Conservation (phyloP, 2,113 vertebrate genomes). For the Lagenorhynchus albirostris region DNA sequence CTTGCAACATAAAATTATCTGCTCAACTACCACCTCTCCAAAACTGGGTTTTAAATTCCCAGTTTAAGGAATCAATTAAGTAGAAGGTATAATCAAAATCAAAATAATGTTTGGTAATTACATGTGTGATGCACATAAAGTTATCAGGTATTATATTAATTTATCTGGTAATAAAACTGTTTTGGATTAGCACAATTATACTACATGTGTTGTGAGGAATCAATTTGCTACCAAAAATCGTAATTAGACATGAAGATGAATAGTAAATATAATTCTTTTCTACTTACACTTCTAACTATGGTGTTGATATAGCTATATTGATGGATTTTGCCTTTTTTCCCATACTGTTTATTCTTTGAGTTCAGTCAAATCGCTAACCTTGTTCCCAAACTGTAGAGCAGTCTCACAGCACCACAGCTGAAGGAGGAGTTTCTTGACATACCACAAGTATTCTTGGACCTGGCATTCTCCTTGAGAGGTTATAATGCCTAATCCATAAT, state of each 20-base stretch:
- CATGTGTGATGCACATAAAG: slow-evolving; percentile 16
- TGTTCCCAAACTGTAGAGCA: not conserved
- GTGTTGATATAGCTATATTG: not conserved
- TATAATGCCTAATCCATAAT: not conserved
- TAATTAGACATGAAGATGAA: not conserved
- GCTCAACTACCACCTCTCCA: not conserved
- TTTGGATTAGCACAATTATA: not conserved
- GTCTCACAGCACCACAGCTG: not conserved
- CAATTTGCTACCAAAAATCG: not conserved
- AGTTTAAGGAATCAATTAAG: slow-evolving; percentile 10
- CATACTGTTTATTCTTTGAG: not conserved
- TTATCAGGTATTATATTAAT: not conserved
- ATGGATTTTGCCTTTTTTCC: not conserved
- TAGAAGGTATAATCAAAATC: slow-evolving; percentile 1
- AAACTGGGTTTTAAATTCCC: not conserved
- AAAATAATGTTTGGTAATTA: not conserved
- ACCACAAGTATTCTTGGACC: not conserved
- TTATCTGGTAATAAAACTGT: not conserved
- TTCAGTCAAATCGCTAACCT: not conserved
- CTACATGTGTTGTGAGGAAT: not conserved
- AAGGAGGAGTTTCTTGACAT: not conserved
- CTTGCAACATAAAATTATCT: slow-evolving; percentile 31
- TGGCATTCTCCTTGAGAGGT: not conserved
- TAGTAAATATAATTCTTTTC: not conserved
- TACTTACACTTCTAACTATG: not conserved